phyloP scores from a whole-genome alignment of 2,113 vertebrate species.

The Engystomops pustulosus region DNA sequence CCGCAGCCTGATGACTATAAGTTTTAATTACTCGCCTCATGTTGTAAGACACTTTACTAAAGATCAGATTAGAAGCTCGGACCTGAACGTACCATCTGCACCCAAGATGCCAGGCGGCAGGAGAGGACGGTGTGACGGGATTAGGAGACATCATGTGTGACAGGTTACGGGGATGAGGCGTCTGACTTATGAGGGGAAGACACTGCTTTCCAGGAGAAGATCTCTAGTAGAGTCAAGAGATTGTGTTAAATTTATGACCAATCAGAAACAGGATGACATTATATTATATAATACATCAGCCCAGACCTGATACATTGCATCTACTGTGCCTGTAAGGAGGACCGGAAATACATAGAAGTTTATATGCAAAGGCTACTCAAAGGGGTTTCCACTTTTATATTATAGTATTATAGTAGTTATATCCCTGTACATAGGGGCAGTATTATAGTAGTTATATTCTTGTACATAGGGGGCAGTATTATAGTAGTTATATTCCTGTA shows the following conservation, averaged over 20 bases:
- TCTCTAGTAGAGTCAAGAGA: background rate
- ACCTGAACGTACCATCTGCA: conserved; percentile 36
- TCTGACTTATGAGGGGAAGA: background rate
- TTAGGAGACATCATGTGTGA: background rate
- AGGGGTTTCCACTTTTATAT: too few species aligned
- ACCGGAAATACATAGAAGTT: too few species aligned
- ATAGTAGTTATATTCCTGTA: conserved; percentile 7
- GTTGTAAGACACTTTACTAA: conserved; percentile 21
- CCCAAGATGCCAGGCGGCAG: background rate
- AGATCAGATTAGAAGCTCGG: conserved; percentile 22
- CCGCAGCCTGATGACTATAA: background rate
- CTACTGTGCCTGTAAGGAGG: too few species aligned
- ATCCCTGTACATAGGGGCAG: background rate
- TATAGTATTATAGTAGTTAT: background rate
- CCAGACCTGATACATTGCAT: too few species aligned
- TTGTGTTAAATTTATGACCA: background rate
- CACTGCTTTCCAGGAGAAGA: background rate
- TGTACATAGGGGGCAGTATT: background rate
- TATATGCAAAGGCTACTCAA: background rate
- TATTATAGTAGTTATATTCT: too few species aligned
- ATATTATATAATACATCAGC: background rate
- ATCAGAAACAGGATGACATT: background rate
- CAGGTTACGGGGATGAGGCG: background rate
- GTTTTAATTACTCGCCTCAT: background rate
- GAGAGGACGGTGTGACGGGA: background rate